Evolutionary conservation across 2,113 vertebrate genomes (phyloP).

Genomic region (Nibea albiflora): DNA sequence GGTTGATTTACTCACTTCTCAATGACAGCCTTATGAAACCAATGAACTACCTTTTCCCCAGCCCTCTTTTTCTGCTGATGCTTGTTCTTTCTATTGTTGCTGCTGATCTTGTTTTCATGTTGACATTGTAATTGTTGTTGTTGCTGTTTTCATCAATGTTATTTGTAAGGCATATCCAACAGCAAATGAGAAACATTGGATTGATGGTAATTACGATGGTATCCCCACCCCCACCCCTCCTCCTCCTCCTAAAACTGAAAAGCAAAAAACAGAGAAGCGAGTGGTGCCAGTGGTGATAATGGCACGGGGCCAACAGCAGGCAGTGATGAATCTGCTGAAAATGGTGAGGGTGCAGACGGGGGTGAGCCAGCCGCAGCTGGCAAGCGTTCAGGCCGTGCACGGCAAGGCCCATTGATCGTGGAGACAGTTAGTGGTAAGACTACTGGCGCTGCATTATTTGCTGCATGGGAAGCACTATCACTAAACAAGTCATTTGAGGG

Average conservation of each 20-base stretch:
- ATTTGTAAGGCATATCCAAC: constrained; percentile 59
- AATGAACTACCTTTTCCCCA: constrained; percentile 33
- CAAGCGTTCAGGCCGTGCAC: constrained; percentile 62
- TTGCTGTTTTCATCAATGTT: constrained; percentile 62
- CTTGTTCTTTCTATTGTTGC: constrained; percentile 31
- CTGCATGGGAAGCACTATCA: constrained; percentile 74
- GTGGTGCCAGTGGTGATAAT: constrained; percentile 50
- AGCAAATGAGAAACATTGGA: constrained; percentile 65
- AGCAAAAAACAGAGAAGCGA: constrained; percentile 51
- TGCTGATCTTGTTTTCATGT: constrained; percentile 41
- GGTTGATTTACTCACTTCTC: neutral
- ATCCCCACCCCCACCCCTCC: neutral
- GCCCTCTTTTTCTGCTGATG: constrained; percentile 13
- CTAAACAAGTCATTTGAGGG: constrained; percentile 48
- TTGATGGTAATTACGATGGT: constrained; percentile 69
- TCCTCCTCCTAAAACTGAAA: constrained; percentile 58
- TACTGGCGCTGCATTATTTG: constrained; percentile 51
- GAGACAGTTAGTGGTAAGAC: constrained; percentile 82
- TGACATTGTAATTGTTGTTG: constrained; percentile 37
- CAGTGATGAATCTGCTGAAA: constrained; percentile 58
- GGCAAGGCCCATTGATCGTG: constrained; percentile 71
- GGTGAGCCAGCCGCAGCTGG: constrained; percentile 57
- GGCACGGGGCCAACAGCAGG: constrained; percentile 57
- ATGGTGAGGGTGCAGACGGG: constrained; percentile 55
- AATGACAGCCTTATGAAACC: neutral